phyloP scores from a whole-genome alignment of 2,797 vertebrate species.

The Scolopax rusticola region DNA sequence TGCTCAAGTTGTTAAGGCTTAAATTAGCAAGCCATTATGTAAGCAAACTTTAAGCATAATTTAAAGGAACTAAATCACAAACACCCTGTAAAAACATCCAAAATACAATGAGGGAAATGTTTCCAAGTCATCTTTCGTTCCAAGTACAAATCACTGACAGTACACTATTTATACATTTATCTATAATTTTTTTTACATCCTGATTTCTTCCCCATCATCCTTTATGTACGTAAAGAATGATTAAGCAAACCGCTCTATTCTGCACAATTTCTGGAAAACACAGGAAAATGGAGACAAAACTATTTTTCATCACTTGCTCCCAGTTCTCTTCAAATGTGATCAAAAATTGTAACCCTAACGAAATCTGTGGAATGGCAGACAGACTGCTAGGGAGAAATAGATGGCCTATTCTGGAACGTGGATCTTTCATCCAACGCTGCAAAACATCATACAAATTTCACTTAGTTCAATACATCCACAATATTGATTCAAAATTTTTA shows the following conservation, averaged over 20 bases:
- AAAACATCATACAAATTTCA: neutral
- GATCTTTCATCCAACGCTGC: neutral
- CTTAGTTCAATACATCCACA: neutral
- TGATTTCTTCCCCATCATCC: neutral
- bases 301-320: neutral
- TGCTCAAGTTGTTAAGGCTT: neutral
- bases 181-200: neutral
- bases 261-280: neutral
- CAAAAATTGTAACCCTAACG: neutral
- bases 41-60: constrained; percentile 33
- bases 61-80: constrained; percentile 23
- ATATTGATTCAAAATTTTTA: neutral
- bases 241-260: neutral
- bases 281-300: neutral
- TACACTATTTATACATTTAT: neutral
- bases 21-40: constrained; percentile 44
- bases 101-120: neutral
- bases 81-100: constrained; percentile 2
- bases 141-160: neutral
- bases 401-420: neutral
- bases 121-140: neutral
- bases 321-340: neutral
- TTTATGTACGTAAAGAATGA: neutral
- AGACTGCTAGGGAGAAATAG: neutral
- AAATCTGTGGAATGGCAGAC: neutral